Percentiles rank a stretch among this genome's conserved stretches.
Conservation (phyloP, 1,140 invertebrate genomes). For the Trachymyrmex cornetzi region DNA sequence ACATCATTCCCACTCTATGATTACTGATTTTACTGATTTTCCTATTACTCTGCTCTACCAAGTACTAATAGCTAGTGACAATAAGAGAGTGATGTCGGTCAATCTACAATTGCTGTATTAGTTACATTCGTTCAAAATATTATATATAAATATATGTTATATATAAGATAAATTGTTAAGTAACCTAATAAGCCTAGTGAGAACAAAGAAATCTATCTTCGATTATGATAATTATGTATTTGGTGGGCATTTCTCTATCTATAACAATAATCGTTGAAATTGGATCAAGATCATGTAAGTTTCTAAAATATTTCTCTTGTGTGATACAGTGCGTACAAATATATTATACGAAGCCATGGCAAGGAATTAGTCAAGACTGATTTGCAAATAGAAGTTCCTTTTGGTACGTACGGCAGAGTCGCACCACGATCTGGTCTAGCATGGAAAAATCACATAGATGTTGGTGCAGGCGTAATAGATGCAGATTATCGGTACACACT, state of each 20-base stretch:
- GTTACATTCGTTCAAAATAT: neutral
- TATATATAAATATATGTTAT: neutral
- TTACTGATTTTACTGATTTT: neutral
- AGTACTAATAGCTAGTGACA: neutral
- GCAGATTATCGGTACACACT: constrained; percentile 86
- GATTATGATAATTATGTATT: neutral
- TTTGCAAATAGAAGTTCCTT: constrained; percentile 94
- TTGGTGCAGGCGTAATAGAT: constrained; percentile 91
- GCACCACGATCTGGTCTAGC: constrained; percentile 98
- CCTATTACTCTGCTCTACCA: neutral
- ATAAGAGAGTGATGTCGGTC: neutral
- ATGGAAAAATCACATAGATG: constrained; percentile 98
- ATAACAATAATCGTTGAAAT: constrained; percentile 14
- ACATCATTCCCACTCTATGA: neutral
- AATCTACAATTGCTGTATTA: neutral
- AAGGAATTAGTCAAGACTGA: constrained; percentile 97
- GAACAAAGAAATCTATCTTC: neutral
- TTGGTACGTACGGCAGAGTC: constrained; percentile 97
- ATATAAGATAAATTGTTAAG: neutral
- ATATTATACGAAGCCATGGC: constrained; percentile 92
- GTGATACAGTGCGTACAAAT: constrained; percentile 94
- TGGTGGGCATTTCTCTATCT: neutral
- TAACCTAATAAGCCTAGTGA: neutral
- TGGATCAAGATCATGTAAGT: neutral
- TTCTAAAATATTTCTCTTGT: neutral